Evolutionary conservation across 2,888 invertebrate genomes (phyloP), one percentile per base, ranked within the genome.

Genomic region (Eristalinus sepulchralis): DNA sequence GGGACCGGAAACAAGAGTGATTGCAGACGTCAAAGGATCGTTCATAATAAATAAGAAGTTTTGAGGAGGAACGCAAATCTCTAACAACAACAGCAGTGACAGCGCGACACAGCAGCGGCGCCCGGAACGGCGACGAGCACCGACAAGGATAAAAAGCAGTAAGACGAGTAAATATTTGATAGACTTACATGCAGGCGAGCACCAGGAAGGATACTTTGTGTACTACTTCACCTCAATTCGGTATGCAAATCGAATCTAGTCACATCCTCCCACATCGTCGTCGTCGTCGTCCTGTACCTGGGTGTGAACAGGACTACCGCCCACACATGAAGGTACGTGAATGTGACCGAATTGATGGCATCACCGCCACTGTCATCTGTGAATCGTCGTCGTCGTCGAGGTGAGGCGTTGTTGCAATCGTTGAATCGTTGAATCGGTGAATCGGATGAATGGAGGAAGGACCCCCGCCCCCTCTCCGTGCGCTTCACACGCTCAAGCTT

Each of bases 191-290:
- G 73, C 27, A 78, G 78, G 64, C 63, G 60, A 64, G 67, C 73
- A 84, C 76, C 67, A 63, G 85, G 83, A 83, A 83, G 73, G 78
- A 79, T 67, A 79, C 83, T 86, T 82, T 86, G 83, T 71, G 82
- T 86, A 75, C 70, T 79, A 83, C 83, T 86, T 86, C 83, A 79
- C 82, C 86, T 86, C 86, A 79, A 86, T 86, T 86, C 83, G 64
- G 75, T 86, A 86, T 86, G 86, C 86, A 86, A 86, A 86, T 86
- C 86, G 78, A 86, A 86, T 86, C 70, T 68, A 86, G 86, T 86
- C 82, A 82, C 78, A 86, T 86, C 82, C 80, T 76, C 17, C 47
- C 17, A 4, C n/a, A 13, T 13, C 17, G 47, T 8, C 11, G 17
- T 13, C 8, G 47, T 8, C 11, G 17, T 2, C 47, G 17, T 17